Evolutionary conservation across 2,113 vertebrate genomes (phyloP), one percentile per base, ranked within the genome.

Genomic region (Eulemur rufifrons): DNA sequence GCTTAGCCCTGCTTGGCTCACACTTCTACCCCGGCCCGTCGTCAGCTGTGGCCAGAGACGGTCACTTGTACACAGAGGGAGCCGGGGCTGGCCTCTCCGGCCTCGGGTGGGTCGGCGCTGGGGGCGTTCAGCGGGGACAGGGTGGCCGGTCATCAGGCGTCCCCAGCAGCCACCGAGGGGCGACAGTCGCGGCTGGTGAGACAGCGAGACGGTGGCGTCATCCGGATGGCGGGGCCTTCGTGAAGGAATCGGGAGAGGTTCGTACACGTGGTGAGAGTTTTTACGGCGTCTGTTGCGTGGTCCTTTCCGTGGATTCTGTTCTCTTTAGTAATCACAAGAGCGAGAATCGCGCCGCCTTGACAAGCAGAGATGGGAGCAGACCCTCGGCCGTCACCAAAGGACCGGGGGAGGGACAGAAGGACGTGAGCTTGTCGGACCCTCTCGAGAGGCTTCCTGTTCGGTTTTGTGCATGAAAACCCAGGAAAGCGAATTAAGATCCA

Each of bases 121-220:
- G 68, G 45, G 10, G 45, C 8, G 45, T 8, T 8, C 39, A 39
- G 47, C 2, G 10, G 61, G 4, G 25, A 14, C 2, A 25, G 39
- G 82, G 64, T 34, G 18, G 68, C 59, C 15, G 0, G 18, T 54
- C 2, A 6, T 25, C 64, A 15, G 47, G 23, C 13, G 45, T 12
- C 39, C 39, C 39, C 39, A 39, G 39, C 39, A 39, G 39, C 45
- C 9, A 0, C 37, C 3, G 0, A 18, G 8, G 11, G 14, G 23
- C 47, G 78, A 14, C 4, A n/a, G n/a, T 25, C 5, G 34, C 17
- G 34, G 13, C 32, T 71, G 37, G 34, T 18, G 2, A 17, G 17
- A 0, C 5, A 15, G 18, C 21, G 7, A 1, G 27, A 14, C 8
- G 5, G 21, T 0, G 23, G 3, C 50, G 11, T 3, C 11, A 14